phyloP scores from a whole-genome alignment of 2,797 vertebrate species.

The Myotis pilosus region DNA sequence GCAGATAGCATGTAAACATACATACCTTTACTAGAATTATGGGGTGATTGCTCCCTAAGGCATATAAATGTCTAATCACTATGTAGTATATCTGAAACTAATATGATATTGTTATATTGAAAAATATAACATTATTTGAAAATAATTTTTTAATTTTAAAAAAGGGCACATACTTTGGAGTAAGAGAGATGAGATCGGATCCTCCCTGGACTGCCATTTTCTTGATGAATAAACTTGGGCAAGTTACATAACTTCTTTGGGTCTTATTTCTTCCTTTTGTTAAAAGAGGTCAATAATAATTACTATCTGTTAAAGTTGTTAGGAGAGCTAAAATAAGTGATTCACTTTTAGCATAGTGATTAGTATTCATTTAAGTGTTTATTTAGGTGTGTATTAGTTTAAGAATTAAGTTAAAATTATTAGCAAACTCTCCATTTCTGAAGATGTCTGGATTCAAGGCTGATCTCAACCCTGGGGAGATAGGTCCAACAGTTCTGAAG shows the following conservation, averaged over 20 bases:
- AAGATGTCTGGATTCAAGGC: neutral
- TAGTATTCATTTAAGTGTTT: neutral
- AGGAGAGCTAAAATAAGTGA: conserved; percentile 37
- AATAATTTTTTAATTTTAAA: neutral
- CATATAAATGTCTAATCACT: neutral
- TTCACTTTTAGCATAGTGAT: neutral
- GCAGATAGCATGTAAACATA: neutral
- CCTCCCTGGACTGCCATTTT: neutral
- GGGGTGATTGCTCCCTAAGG: neutral
- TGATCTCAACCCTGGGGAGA: neutral
- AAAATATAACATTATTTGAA: too few species aligned
- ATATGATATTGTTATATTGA: neutral
- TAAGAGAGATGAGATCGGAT: neutral
- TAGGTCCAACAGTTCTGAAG: neutral
- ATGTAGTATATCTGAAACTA: neutral
- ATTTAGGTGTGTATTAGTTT: neutral
- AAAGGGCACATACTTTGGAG: neutral
- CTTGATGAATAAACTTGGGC: neutral
- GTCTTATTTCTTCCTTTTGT: neutral
- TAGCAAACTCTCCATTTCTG: neutral
- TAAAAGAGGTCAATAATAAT: conserved; percentile 38
- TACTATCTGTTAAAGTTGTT: neutral
- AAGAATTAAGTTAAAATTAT: conserved; percentile 7
- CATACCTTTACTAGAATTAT: neutral
- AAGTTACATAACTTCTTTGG: neutral